A percentile compares a stretch with the other conserved stretches of the same genome.
phyloP scores from a whole-genome alignment of 2,888 invertebrate genomes.

The Macropis europaea region DNA sequence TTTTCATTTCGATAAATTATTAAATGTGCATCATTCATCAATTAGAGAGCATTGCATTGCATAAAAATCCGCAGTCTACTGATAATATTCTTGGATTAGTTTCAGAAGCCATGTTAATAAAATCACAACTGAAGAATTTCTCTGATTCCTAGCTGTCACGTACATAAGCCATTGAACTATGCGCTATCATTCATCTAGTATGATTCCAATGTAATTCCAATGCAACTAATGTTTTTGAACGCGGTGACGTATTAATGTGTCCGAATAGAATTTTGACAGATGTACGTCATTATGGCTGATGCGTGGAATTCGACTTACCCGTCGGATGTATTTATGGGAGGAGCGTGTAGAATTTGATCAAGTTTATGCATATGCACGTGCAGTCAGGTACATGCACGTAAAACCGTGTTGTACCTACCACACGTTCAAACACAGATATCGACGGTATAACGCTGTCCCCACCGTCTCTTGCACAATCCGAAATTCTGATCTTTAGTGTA shows the following conservation, averaged over 20 bases:
- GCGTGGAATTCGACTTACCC: slow-evolving; percentile 18
- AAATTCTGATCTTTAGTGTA: slow-evolving; percentile 16
- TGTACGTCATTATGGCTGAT: slow-evolving; percentile 18
- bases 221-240: slow-evolving; percentile 3
- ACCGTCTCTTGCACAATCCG: slow-evolving; percentile 3
- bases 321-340: slow-evolving; percentile 19
- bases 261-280: slow-evolving; percentile 19
- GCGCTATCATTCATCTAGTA: not conserved
- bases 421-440: not conserved
- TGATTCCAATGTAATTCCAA: not conserved
- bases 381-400: not conserved
- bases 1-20: too few relatives aligned
- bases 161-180: too few relatives aligned
- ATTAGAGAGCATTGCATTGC: too few relatives aligned
- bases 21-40: too few relatives aligned
- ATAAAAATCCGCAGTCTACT: too few relatives aligned
- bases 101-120: too few relatives aligned
- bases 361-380: slow-evolving; percentile 2
- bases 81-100: too few relatives aligned
- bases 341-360: slow-evolving; percentile 20
- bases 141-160: too few relatives aligned
- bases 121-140: too few relatives aligned
- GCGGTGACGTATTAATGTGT: slow-evolving; percentile 15
- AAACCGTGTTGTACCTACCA: not conserved
- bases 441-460: not conserved